Percentiles rank a stretch among this genome's conserved stretches.
Conservation (phyloP, 1,140 invertebrate genomes). For the Drosophila nigromelanica region DNA sequence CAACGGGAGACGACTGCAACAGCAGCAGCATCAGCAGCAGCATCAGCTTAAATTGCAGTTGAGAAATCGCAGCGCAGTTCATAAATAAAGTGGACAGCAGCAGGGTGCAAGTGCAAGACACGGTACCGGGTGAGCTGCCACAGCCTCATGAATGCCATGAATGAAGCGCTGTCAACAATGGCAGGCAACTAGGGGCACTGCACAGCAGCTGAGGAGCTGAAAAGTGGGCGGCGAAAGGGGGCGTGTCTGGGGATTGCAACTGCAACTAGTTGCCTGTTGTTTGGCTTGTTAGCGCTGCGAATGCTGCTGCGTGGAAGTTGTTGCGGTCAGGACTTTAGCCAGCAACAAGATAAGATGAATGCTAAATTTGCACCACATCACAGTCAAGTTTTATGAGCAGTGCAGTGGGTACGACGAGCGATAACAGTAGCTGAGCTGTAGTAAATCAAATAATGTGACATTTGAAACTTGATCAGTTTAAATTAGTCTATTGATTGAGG, state of each 20-base stretch:
- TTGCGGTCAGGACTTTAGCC: slow-evolving; percentile 35
- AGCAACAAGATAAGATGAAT: slow-evolving; percentile 49
- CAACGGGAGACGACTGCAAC: slow-evolving; percentile 2
- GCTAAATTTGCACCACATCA: slow-evolving; percentile 49
- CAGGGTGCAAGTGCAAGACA: slow-evolving; percentile 13
- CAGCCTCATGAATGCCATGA: slow-evolving; percentile 70
- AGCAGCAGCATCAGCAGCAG: slow-evolving; percentile 27
- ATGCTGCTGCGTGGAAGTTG: slow-evolving; percentile 23
- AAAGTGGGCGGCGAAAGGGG: background rate
- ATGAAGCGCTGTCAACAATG: slow-evolving; percentile 78
- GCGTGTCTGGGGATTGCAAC: slow-evolving; percentile 4
- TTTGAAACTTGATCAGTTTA: slow-evolving; percentile 10
- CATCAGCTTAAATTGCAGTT: slow-evolving; percentile 71
- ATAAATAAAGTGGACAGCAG: slow-evolving; percentile 68
- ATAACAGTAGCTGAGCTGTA: background rate
- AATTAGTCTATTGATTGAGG: background rate
- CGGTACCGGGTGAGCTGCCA: slow-evolving; percentile 2
- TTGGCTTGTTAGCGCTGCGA: slow-evolving; percentile 60
- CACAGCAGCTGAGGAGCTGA: background rate
- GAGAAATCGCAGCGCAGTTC: slow-evolving; percentile 73
- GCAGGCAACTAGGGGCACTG: slow-evolving; percentile 37
- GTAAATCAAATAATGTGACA: slow-evolving; percentile 12
- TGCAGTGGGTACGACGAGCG: background rate
- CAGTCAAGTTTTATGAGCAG: slow-evolving; percentile 9
- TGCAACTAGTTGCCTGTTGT: slow-evolving; percentile 38